Percentiles rank a stretch among this genome's conserved stretches.
Evolutionary conservation across 1,140 invertebrate genomes (phyloP).

Genomic region (Drosophila sechellia): DNA sequence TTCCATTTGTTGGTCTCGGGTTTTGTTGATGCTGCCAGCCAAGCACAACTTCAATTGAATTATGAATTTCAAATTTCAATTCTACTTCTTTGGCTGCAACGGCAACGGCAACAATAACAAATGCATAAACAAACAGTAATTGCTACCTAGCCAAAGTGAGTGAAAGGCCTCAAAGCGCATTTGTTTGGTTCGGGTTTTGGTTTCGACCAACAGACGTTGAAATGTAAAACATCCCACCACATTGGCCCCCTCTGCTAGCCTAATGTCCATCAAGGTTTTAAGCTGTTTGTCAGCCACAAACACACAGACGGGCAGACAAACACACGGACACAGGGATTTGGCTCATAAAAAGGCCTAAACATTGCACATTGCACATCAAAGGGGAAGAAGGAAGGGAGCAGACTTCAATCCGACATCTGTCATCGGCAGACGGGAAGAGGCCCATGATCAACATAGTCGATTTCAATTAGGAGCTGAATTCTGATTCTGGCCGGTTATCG

Average conservation of each 20-base stretch:
- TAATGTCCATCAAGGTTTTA: constrained; percentile 80
- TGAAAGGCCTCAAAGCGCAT: constrained; percentile 63
- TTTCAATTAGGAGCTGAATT: constrained; percentile 61
- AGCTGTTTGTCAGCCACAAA: constrained; percentile 72
- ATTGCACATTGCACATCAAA: constrained; percentile 64
- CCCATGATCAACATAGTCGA: constrained; percentile 51
- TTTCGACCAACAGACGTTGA: constrained; percentile 20
- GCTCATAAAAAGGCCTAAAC: constrained; percentile 67
- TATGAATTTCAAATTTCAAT: constrained; percentile 79
- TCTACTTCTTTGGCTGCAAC: constrained; percentile 57
- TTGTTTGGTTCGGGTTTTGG: constrained; percentile 38
- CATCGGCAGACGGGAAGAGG: constrained; percentile 19
- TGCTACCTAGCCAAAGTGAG: constrained; percentile 74
- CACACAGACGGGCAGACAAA: constrained; percentile 35
- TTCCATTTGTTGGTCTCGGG: constrained; percentile 44
- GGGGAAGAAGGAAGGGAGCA: constrained; percentile 9
- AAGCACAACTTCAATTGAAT: constrained; percentile 77
- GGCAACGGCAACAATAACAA: constrained; percentile 53
- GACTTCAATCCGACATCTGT: constrained; percentile 28
- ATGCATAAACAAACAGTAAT: constrained; percentile 81
- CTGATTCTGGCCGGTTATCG: constrained; percentile 17
- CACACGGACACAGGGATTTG: constrained; percentile 39
- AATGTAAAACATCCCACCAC: constrained; percentile 36
- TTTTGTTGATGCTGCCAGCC: constrained; percentile 47
- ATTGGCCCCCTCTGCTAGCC: not conserved